These are phyloP conservation scores for Nestor notabilis DNA, from an alignment of 2,113 vertebrate species.

Conservation along the genomic window DNA sequence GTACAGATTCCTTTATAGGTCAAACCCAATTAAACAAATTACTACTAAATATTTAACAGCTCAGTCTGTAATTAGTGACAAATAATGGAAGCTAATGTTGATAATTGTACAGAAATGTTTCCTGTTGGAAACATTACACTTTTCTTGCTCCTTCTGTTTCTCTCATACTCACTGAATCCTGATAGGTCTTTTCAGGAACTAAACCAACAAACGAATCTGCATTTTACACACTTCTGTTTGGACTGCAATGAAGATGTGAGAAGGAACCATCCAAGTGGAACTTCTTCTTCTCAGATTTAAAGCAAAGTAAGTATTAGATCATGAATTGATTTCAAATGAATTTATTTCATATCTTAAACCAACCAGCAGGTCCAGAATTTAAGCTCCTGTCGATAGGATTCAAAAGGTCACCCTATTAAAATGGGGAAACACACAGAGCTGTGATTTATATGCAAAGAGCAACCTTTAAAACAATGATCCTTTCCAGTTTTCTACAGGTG, in stretches of 20 bases:
- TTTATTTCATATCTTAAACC: slow-evolving; percentile 70
- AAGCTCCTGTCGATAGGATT: slow-evolving; percentile 70
- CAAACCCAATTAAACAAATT: slow-evolving; percentile 78
- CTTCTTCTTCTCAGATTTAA: neutral
- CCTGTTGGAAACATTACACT: slow-evolving; percentile 13
- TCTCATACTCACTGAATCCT: slow-evolving; percentile 36
- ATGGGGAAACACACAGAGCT: slow-evolving; percentile 65
- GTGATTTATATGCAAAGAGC: slow-evolving; percentile 79
- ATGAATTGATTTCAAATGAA: slow-evolving; percentile 72
- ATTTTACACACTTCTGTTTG: neutral
- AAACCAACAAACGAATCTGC: slow-evolving; percentile 14
- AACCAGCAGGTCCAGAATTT: slow-evolving; percentile 71
- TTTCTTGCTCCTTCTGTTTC: slow-evolving; percentile 5
- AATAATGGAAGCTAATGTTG: slow-evolving; percentile 75
- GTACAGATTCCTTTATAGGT: slow-evolving; percentile 65
- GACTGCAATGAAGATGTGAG: neutral
- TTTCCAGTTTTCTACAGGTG: slow-evolving; percentile 59
- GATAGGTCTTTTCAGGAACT: slow-evolving; percentile 3
- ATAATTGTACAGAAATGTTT: slow-evolving; percentile 68
- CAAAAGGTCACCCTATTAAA: slow-evolving; percentile 81
- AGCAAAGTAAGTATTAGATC: slow-evolving; percentile 25
- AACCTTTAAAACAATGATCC: slow-evolving; percentile 70
- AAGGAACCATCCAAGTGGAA: neutral
- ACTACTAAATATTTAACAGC: slow-evolving; percentile 81
- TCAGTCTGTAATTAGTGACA: slow-evolving; percentile 72